Evolutionary conservation across 2,113 vertebrate species (phyloP), one percentile per base, ranked within the genome.

Genomic region (Australoheros scitulus): DNA sequence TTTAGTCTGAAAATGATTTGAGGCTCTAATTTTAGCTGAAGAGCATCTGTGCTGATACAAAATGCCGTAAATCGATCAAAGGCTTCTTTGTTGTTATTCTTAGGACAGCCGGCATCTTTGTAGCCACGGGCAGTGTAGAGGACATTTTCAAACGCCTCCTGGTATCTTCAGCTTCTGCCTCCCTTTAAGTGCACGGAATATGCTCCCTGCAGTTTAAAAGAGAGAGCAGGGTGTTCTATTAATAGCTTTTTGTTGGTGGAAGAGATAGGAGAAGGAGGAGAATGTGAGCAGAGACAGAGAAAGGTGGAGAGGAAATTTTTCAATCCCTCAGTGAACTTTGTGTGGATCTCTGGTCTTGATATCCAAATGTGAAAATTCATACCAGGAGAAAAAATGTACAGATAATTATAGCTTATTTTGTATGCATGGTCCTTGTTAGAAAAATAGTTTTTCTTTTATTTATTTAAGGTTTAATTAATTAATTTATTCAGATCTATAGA

Each of bases 71-170:
- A 89, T 93, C 86, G 81, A 94, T 93, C 83, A 87, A 76, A 93
- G 75, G 84, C 68, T 77, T 75, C 91, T 92, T 92, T 91, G 88
- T 90, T 88, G 85, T 91, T 95, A 94, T 95, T 95, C 88, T 94
- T 92, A 91, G 91, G 85, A 77, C 82, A 79, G 61, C 64, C 50
- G 76, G 80, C 55, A 41, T 87, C 82, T 93, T 91, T 91, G 91
- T 90, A 92, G 89, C 88, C 86, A 10, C n/a, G 18, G 83, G 91
- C 83, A 79, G 63, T 22, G 72, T 65, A 83, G 83, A 87, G 85
- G 83, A 93, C 88, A 91, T 91, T 88, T 92, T 89, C 84, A 91
- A 89, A 89, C 32, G 84, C 79, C 91, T 93, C 85, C 88, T 80
- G 84, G 90, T 92, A 89, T 92, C 88, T 90, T 90, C 84, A 79